Conservation (phyloP, 2,797 vertebrate species). For the Smutsia gigantea region DNA sequence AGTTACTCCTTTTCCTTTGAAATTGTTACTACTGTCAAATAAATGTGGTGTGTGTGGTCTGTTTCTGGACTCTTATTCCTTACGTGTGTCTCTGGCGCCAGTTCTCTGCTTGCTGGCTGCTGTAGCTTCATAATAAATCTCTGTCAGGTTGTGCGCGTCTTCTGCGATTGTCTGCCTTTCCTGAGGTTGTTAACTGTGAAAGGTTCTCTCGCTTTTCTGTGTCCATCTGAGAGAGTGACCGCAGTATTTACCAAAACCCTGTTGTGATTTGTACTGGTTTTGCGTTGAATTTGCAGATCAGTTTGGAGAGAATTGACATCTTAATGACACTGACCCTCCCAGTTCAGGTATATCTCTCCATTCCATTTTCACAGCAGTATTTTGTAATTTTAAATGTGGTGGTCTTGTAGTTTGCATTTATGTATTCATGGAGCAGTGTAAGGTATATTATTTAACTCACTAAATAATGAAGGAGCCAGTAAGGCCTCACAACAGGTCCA, state of each 20-base stretch:
- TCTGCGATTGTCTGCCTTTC: neutral
- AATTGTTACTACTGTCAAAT: neutral
- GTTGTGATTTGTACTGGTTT: neutral
- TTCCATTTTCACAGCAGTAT: neutral
- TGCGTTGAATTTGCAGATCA: neutral
- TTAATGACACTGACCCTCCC: neutral
- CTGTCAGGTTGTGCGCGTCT: neutral
- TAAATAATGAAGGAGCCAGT: neutral
- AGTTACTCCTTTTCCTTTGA: neutral
- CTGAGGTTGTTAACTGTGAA: neutral
- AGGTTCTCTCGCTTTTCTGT: neutral
- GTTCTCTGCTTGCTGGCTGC: neutral
- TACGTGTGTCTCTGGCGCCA: neutral
- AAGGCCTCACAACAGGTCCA: neutral
- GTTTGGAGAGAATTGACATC: neutral
- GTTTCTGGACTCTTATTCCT: neutral
- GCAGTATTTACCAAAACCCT: too few species aligned
- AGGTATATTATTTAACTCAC: neutral
- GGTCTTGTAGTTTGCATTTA: neutral
- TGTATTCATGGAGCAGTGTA: neutral
- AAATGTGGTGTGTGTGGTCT: rapidly evolving
- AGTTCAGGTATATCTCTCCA: neutral
- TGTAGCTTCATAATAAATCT: neutral
- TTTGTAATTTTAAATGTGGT: neutral
- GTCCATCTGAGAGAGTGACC: neutral